Conservation (phyloP, 2,113 vertebrate genomes). For the Melozone crissalis region DNA sequence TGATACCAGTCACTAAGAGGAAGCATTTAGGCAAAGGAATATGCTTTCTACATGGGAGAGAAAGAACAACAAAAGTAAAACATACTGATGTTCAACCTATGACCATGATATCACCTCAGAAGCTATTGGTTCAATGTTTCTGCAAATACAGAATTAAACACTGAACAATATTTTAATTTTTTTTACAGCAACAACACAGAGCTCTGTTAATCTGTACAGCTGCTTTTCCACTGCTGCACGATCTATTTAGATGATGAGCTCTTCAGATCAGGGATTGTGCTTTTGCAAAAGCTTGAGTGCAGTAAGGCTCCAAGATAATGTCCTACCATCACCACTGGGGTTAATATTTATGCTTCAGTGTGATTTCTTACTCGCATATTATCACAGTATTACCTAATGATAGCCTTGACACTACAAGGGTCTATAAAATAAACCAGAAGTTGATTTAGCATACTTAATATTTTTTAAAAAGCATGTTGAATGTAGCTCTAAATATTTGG, state of each 20-base stretch:
- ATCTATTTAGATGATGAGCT: background rate
- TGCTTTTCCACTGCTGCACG: background rate
- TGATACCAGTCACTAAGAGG: background rate
- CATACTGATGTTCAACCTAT: accelerated
- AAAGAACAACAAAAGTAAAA: background rate
- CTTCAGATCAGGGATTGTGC: background rate
- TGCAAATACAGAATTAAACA: background rate
- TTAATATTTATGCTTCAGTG: background rate
- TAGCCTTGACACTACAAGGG: background rate
- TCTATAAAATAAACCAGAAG: background rate
- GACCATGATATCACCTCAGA: background rate
- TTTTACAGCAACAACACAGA: background rate
- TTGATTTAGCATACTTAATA: background rate
- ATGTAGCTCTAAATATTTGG: background rate
- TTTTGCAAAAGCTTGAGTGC: background rate
- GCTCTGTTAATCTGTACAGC: background rate
- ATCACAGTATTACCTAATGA: background rate
- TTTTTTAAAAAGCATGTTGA: background rate
- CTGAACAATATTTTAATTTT: background rate
- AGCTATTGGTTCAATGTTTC: background rate
- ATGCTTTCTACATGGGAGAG: background rate
- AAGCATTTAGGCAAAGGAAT: background rate
- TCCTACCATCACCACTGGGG: background rate
- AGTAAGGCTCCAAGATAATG: background rate
- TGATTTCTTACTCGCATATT: background rate